A percentile compares a stretch with the other conserved stretches of the same genome.
phyloP scores from a whole-genome alignment of 1,140 invertebrate species.

The Acromyrmex heyeri region DNA sequence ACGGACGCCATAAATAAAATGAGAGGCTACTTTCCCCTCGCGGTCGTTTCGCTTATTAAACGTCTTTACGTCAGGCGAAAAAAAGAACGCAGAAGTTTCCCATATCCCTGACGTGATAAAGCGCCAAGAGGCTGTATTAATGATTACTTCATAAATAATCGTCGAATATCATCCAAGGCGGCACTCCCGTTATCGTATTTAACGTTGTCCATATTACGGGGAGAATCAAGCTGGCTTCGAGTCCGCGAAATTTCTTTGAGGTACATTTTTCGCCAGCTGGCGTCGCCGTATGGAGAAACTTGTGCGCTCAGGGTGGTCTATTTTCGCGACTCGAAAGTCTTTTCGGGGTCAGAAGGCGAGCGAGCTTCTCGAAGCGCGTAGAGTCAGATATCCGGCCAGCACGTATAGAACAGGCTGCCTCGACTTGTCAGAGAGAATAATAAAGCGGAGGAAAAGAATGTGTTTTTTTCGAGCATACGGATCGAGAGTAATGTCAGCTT shows the following conservation, averaged over 20 bases:
- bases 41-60: conserved; percentile 18
- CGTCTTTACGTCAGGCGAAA: background rate
- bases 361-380: conserved; percentile 22
- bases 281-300: background rate
- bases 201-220: background rate
- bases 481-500: conserved; percentile 31
- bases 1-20: conserved; percentile 19
- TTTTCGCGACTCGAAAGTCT: conserved; percentile 67
- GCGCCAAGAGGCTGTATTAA: conserved; percentile 10
- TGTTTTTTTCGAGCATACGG: conserved; percentile 4
- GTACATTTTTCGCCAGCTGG: background rate
- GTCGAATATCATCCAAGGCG: background rate
- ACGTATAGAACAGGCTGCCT: conserved; percentile 49
- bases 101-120: conserved; percentile 6
- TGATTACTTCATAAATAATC: conserved; percentile 10
- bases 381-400: conserved; percentile 58
- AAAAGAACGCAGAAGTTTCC: background rate
- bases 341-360: conserved; percentile 42
- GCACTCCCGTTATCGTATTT: background rate
- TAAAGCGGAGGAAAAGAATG: background rate
- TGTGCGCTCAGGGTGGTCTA: conserved; percentile 56
- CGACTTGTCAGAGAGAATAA: background rate
- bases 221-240: background rate
- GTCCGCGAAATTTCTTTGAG: conserved; percentile 18
- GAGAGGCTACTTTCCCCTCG: background rate